These are phyloP conservation scores for Auanema freiburgensis DNA, from an alignment of 2,888 invertebrate species.

Conservation along the genomic window DNA sequence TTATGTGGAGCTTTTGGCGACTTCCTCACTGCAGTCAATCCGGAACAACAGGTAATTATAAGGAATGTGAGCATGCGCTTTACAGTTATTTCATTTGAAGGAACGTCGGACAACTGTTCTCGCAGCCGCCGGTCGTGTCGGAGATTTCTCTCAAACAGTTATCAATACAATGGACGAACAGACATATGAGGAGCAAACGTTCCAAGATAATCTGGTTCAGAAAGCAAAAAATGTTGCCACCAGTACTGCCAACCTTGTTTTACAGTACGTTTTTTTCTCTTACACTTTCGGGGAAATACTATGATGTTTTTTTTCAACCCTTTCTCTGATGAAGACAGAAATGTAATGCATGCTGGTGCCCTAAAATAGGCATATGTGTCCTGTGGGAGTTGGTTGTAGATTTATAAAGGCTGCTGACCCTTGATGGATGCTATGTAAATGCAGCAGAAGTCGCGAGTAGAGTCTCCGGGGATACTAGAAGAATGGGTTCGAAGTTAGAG, in stretches of 20 bases:
- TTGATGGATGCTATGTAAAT: constrained; percentile 26
- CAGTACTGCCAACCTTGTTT: constrained; percentile 90
- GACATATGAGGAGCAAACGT: constrained; percentile 69
- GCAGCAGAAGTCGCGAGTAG: constrained; percentile 6
- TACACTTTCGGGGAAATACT: background rate
- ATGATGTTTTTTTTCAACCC: background rate
- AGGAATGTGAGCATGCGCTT: background rate
- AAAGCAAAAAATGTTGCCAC: constrained; percentile 96
- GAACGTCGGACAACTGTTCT: constrained; percentile 85
- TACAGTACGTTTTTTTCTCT: constrained; percentile 66
- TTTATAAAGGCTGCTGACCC: background rate
- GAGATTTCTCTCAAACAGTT: constrained; percentile 82
- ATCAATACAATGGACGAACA: constrained; percentile 90
- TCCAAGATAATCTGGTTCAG: constrained; percentile 81
- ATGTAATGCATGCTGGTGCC: too few species aligned
- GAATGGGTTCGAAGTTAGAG: background rate
- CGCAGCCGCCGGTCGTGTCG: constrained; percentile 91
- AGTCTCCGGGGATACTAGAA: constrained; percentile 1
- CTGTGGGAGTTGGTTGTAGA: constrained; percentile 2
- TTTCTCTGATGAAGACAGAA: too few species aligned
- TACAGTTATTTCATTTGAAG: background rate
- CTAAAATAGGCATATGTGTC: background rate
- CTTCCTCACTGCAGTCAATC: constrained; percentile 90
- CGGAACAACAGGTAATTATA: constrained; percentile 73
- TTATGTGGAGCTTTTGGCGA: constrained; percentile 88